Base-by-base conservation (phyloP, 2,888 invertebrate species). In the Machimus rusticus region DNA sequence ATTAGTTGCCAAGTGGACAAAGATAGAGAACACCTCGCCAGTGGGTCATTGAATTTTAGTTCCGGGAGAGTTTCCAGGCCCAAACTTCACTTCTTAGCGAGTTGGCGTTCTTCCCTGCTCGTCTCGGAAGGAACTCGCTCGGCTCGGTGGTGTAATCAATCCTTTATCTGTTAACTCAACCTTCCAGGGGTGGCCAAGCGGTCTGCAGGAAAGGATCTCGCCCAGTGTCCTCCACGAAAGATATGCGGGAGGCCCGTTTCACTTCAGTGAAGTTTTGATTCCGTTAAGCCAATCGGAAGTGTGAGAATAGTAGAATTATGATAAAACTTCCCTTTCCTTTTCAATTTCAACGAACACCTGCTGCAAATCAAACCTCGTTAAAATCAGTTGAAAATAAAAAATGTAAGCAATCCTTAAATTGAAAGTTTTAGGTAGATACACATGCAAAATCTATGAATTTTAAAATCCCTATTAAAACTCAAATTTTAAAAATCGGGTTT, bases 1-100 rank as follows among this genome's bases (percentile, higher is more conserved):
- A 81, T 81, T 81, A 51, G 81, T 51, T 55, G 31, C 81, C 55
- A 55, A 81, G 46, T 79, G 79, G 81, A 81, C 55, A 55, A 81
- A 55, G 55, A 81, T 81, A 0, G 66, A 66, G 66, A 66, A 66
- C 23, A 12, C 12, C 23, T 19, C 12, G 28, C 8, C 66, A 28
- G 66, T 66, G 66, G 66, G 28, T 66, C 66, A 66, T 66, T 51
- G 51, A 51, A 19, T 51, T 51, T 51, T 51, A 51, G 51, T 51
- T 66, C 66, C 66, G 66, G 66, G 12, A 66, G 66, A 66, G 28
- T 66, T 66, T 66, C 66, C 19, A 66, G 12, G 28, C 8, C 51
- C n/a, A n/a, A 51, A 51, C 51, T 51, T 51, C n/a, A 51, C 51
- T 51, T 51, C 51, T 51, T 51, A 51, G 51, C 51, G 51, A 51